Base-by-base conservation (phyloP, 2,797 vertebrate species). In the Ispidina picta region DNA sequence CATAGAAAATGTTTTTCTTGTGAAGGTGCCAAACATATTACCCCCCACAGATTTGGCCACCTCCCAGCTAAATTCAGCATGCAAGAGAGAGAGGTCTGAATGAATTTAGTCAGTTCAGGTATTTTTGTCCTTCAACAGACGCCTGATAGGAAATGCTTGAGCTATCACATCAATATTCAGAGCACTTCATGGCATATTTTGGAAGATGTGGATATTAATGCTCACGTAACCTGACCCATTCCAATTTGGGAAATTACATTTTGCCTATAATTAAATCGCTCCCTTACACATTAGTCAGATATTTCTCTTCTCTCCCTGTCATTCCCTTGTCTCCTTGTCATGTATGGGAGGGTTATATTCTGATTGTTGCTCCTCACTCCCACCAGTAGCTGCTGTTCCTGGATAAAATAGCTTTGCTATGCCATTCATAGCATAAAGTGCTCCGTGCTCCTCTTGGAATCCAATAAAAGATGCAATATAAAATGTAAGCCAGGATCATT, bases 311-410 rank as follows among this genome's bases (percentile, higher is more conserved):
- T 95, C 62, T 92, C 83, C 65, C 77, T 84, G 81, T 91, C 93
- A 87, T 86, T 92, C 71, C 48, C 83, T 91, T 58, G 74, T 95
- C 93, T 95, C 49, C 88, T 68, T 87, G 72, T 94, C 81, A 71
- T 49, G 18, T 79, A 91, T 29, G 66, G 85, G 65, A 89, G 77
- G 71, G 71, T 73, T 92, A 44, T 94, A 85, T 84, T 71, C 83
- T 86, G 54, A 16, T 49, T 91, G 81, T 58, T 93, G 81, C 88
- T 91, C 83, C 79, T 86, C 83, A 93, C 86, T 94, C 94, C 83
- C 81, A 94, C 91, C 72, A 86, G 95, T 92, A 96, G 94, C 95
- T 96, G 89, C 91, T 94, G 78, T 92, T 94, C 12, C 62, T 77
- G 71, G 28, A 92, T 93, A 91, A 92, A 93, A 93, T 80, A 93